phyloP scores from a whole-genome alignment of 2,113 vertebrate genomes.

The Guaruba guarouba region DNA sequence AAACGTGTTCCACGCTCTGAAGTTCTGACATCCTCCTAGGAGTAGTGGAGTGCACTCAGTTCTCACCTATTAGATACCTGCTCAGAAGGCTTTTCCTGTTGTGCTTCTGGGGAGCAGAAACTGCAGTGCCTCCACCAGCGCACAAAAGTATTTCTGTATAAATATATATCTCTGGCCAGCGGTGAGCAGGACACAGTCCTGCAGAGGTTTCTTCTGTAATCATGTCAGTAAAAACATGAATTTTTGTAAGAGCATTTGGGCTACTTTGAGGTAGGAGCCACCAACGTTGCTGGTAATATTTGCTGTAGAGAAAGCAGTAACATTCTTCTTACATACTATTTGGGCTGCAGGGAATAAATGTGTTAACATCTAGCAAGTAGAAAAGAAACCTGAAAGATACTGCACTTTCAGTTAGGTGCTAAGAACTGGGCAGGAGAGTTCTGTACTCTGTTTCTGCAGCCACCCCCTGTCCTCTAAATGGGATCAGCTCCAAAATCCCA shows the following conservation, averaged over 20 bases:
- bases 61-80: not conserved
- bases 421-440: not conserved
- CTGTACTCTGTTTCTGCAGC: not conserved
- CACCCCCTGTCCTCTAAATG: not conserved
- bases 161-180: not conserved
- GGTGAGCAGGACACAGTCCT: not conserved
- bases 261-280: not conserved
- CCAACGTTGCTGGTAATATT: not conserved
- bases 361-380: not conserved
- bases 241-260: not conserved
- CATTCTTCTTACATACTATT: not conserved
- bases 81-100: not conserved
- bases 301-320: not conserved
- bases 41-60: rapidly evolving
- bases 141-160: not conserved
- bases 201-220: not conserved
- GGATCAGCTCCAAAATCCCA: not conserved
- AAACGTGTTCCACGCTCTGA: not conserved
- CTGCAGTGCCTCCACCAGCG: not conserved
- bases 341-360: not conserved
- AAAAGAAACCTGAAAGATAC: not conserved
- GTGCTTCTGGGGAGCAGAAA: not conserved
- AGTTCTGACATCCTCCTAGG: not conserved
- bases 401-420: not conserved
- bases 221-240: not conserved